Conservation (phyloP, 2,888 invertebrate genomes). For the Antheraea assamensis region DNA sequence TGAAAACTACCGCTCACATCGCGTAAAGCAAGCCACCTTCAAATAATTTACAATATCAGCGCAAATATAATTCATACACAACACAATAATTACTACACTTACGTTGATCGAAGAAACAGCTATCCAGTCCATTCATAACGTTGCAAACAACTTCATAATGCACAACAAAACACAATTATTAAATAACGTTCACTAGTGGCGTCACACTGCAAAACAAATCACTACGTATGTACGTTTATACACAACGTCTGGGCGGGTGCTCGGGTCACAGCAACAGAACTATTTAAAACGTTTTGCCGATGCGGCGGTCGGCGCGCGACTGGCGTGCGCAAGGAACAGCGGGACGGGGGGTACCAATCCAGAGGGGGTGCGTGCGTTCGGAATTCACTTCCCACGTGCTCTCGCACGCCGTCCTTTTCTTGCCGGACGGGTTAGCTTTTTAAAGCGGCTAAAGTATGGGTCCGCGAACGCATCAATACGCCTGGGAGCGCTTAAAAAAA, state of each 20-base stretch:
- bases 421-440: constrained; percentile 80
- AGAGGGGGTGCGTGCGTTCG: constrained; percentile 79
- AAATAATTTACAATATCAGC: neutral
- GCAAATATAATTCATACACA: neutral
- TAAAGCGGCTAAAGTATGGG: constrained; percentile 64
- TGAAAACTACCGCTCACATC: neutral
- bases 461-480: constrained; percentile 76
- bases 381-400: constrained; percentile 82
- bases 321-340: constrained; percentile 61
- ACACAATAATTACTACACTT: constrained; percentile 55
- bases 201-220: constrained; percentile 74
- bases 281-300: constrained; percentile 54
- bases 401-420: constrained; percentile 72
- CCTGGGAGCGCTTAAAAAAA: constrained; percentile 71
- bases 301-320: constrained; percentile 79
- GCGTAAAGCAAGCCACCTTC: neutral
- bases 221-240: constrained; percentile 70
- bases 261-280: constrained; percentile 43
- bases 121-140: constrained; percentile 82
- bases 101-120: constrained; percentile 82
- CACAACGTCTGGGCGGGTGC: constrained; percentile 70
- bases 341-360: constrained; percentile 42
- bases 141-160: constrained; percentile 76
- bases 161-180: constrained; percentile 67
- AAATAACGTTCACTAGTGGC: constrained; percentile 52